Percentiles rank a stretch among this genome's conserved stretches.
phyloP scores from a whole-genome alignment of 1,140 invertebrate genomes.

The Eriosoma lanigerum region DNA sequence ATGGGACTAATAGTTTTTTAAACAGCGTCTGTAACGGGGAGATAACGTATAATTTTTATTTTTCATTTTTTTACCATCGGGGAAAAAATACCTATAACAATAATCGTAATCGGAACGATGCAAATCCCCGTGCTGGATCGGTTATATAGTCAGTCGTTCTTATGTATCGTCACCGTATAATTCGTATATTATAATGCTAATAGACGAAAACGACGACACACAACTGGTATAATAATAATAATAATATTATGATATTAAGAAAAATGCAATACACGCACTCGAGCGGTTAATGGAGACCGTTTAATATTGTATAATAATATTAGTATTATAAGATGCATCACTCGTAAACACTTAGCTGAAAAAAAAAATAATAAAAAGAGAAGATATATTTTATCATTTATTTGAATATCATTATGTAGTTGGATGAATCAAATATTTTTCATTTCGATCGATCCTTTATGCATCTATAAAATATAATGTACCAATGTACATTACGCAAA shows the following conservation, averaged over 20 bases:
- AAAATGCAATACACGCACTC: not conserved
- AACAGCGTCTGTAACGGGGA: constrained; percentile 22
- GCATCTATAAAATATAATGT: too few relatives aligned
- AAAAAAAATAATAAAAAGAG: too few relatives aligned
- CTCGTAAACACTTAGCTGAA: constrained; percentile 6
- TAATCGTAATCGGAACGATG: constrained; percentile 44
- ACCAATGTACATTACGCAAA: too few relatives aligned
- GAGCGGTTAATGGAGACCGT: not conserved
- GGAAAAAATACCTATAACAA: constrained; percentile 32
- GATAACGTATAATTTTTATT: constrained; percentile 45
- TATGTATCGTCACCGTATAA: not conserved
- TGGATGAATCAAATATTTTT: too few relatives aligned
- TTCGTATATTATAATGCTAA: constrained; percentile 33
- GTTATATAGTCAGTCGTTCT: not conserved
- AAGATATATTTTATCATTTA: too few relatives aligned
- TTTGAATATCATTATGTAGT: too few relatives aligned
- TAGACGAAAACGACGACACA: constrained; percentile 21
- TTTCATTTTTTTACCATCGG: not conserved
- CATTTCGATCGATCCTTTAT: too few relatives aligned
- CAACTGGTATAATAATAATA: constrained; percentile 4
- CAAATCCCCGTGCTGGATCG: constrained; percentile 14
- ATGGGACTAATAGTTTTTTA: constrained; percentile 35
- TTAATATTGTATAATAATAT: not conserved
- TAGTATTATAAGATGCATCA: constrained; percentile 16
- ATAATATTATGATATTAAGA: not conserved